Evolutionary conservation across 2,888 invertebrate genomes (phyloP), one percentile per base, ranked within the genome.

Genomic region (Drosophila quinaria): DNA sequence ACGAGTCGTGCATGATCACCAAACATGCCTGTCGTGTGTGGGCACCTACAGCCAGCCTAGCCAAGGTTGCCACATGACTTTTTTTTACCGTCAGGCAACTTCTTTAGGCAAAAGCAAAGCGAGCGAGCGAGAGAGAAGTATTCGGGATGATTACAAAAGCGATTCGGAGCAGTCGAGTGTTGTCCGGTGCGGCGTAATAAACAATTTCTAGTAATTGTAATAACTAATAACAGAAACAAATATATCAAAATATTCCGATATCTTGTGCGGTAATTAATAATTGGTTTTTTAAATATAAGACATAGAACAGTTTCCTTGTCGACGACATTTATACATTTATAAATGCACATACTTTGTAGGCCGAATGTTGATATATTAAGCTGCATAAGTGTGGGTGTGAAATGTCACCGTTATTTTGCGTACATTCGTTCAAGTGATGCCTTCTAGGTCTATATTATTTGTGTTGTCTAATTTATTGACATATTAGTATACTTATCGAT

Each of bases 121-220:
- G n/a, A n/a, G n/a, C n/a, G n/a, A n/a, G n/a, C n/a, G n/a, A n/a
- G n/a, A n/a, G n/a, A n/a, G n/a, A n/a, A n/a, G n/a, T n/a, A n/a
- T n/a, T n/a, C n/a, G n/a, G n/a, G n/a, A n/a, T n/a, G n/a, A n/a
- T n/a, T n/a, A n/a, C n/a, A 29, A 8, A 8, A 29, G 29, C 29
- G 29, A 29, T 29, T 29, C 29, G 29, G 8, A 8, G 2, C 29
- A 29, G 8, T 29, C 6, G 6, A 29, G 74, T 78, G 76, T 76
- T 76, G 78, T 65, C 25, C 65, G 52, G 50, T 44, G 22, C 41
- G 33, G 50, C 51, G 52, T 22, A 11, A 59, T 35, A n/a, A 11
- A 54, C 49, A 52, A 11, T 70, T 33, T 62, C 47, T 13, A 11
- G 37, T 29, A 47, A 17, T 35, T 47, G 29, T 17, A n/a, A 25